Evolutionary conservation across 2,888 invertebrate genomes (phyloP), one percentile per base, ranked within the genome.

Genomic region (Pheosia gnoma): DNA sequence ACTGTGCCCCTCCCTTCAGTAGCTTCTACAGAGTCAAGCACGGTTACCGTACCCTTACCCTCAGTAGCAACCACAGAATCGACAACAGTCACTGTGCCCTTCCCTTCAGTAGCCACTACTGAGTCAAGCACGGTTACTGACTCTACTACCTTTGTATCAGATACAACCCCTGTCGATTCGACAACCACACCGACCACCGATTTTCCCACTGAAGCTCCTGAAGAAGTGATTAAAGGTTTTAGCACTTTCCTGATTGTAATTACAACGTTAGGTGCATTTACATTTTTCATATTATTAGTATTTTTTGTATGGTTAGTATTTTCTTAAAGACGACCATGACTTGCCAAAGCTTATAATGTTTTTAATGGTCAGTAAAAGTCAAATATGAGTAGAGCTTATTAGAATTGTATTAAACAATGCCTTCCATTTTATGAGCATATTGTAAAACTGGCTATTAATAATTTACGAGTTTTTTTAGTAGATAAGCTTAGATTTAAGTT

Each of bases 241-340:
- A 63, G 58, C 5, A 37, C 39, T 36, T 61, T 66, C 7, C 39
- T 58, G 0, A 66, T 72, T 11, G 49, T 66, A 53, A 43, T 45
- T n/a, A 74, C 74, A 52, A 47, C 57, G 13, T 41, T 74, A 39
- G 47, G 59, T 49, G 62, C 66, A 10, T 37, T 62, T 10, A 10
- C 52, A 11, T 62, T 45, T 3, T 43, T 51, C n/a, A 37, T 54
- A 11, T 55, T 58, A 3, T 10, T 58, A 13, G 63, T 55, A 51
- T 61, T 65, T 47, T 39, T 45, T 3, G 38, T 62, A 5, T 68
- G 74, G 71, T 66, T 59, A 37, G 54, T 63, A 10, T 38, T 47
- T 36, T 71, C 61, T 45, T 64, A 68, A 41, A 60, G 62, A 58
- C 8, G 58, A 62, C 25, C 4, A 68, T 9, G 55, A 67, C 10